Evolutionary conservation across 2,113 vertebrate genomes (phyloP).

Genomic region (Notiomystis cincta): DNA sequence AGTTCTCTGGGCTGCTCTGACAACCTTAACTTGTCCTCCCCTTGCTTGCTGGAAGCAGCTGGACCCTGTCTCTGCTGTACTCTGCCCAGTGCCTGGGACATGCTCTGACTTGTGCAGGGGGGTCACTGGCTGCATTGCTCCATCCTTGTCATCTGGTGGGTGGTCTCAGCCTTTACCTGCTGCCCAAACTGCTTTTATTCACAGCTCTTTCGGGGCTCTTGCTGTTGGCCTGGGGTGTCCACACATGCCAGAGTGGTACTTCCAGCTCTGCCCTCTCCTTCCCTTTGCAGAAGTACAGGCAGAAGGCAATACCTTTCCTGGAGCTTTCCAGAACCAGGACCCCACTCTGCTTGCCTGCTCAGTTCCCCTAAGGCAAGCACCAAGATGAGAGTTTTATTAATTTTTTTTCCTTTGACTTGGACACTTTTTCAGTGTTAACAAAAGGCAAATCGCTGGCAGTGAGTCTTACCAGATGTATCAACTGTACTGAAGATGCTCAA

Average conservation of each 20-base stretch:
- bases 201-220: background rate
- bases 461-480: background rate
- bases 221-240: background rate
- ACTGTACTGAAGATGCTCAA: background rate
- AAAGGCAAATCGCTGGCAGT: background rate
- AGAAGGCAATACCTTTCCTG: background rate
- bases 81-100: background rate
- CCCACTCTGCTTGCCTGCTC: accelerated
- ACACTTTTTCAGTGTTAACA: background rate
- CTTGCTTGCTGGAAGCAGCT: background rate
- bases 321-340: background rate
- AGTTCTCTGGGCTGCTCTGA: background rate
- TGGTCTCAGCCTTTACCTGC: background rate
- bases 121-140: background rate
- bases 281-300: background rate
- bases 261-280: background rate
- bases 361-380: background rate
- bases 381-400: background rate
- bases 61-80: accelerated
- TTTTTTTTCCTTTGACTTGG: background rate
- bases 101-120: accelerated
- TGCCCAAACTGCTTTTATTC: background rate
- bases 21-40: background rate
- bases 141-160: background rate
- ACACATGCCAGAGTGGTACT: accelerated